These are phyloP conservation scores for Morpho helenor DNA, from an alignment of 2,888 invertebrate species.

Conservation along the genomic window DNA sequence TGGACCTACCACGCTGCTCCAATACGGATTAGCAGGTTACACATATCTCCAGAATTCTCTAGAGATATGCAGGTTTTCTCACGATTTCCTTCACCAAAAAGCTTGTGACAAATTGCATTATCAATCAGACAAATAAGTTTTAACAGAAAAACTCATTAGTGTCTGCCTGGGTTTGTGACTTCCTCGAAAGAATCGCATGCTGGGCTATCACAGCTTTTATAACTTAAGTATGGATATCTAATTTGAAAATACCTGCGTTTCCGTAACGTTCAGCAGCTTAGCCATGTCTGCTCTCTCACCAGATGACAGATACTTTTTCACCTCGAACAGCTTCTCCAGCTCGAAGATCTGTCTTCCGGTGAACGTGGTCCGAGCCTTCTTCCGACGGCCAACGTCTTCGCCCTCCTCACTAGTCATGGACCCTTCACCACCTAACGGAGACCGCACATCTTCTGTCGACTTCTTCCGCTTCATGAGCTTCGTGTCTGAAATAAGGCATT, in stretches of 20 bases:
- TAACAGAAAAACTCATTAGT: too few species aligned
- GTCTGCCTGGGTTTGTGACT: too few species aligned
- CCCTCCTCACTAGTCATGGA: slow-evolving; percentile 70
- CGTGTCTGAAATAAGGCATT: slow-evolving; percentile 45
- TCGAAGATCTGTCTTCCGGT: slow-evolving; percentile 98
- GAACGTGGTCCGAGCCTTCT: slow-evolving; percentile 97
- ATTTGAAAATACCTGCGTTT: slow-evolving; percentile 89
- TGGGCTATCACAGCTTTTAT: too few species aligned
- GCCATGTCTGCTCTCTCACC: slow-evolving; percentile 97
- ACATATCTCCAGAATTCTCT: too few species aligned
- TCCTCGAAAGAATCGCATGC: too few species aligned
- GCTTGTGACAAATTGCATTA: too few species aligned
- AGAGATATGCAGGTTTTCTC: too few species aligned
- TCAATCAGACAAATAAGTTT: too few species aligned
- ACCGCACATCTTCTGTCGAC: slow-evolving; percentile 65
- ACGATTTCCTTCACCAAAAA: too few species aligned
- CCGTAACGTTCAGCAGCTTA: slow-evolving; percentile 94
- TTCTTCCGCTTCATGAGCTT: slow-evolving; percentile 69
- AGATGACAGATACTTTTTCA: slow-evolving; percentile 97
- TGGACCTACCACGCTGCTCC: too few species aligned
- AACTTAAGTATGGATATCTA: too few species aligned
- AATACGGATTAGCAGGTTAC: too few species aligned
- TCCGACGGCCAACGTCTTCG: slow-evolving; percentile 84
- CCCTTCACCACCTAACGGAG: slow-evolving; percentile 64
- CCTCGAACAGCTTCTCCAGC: slow-evolving; percentile 96